Base-by-base conservation (phyloP, 30 jellyfish, hydroid and myxozoan species). In the Aurelia coerulea region DNA sequence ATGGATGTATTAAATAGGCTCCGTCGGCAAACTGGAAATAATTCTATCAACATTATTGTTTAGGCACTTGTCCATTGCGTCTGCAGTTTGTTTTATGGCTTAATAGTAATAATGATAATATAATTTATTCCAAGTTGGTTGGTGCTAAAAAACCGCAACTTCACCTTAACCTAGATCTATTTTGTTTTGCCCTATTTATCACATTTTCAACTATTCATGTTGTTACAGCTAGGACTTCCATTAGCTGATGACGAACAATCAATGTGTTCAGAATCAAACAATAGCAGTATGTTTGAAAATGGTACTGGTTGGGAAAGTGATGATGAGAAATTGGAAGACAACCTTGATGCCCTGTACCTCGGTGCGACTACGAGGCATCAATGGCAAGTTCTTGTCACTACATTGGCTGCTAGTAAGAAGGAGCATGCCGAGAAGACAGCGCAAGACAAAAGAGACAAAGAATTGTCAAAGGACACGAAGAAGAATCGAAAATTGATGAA, bases 331-430 rank as follows among this genome's bases (percentile, higher is more conserved):
- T 80, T 95, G 23, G 99, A 89, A 63, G 97, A 89, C 62, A 95
- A 95, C 88, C 90, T 95, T 2, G 99, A 95, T 68, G 97, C 95
- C 19, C 65, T 95, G 81, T 95, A 89, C 94, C 91, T 95, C 35
- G 99, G 99, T 19, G 96, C 99, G 29, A 95, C 99, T 29, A 95
- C 99, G 33, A 62, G 99, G 65, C 99, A 95, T 79, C 99, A 95
- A 83, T 95, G 99, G 99, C 99, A 95, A 85, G 96, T 95, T 8
- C 81, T 81, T 16, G 88, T 76, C 29, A 46, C 93, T 10, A 94
- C 98, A 3, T 67, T 94, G 67, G 89, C 86, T 49, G 97, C 95
- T 4, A 94, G 98, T 54, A 94, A 85, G 83, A 89, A 88, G 68
- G 98, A 94, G 77, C 96, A 92, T 19, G 90, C 85, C 23, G 93